Conservation (phyloP, 2,113 vertebrate species). For the Nannobrachium achirus region DNA sequence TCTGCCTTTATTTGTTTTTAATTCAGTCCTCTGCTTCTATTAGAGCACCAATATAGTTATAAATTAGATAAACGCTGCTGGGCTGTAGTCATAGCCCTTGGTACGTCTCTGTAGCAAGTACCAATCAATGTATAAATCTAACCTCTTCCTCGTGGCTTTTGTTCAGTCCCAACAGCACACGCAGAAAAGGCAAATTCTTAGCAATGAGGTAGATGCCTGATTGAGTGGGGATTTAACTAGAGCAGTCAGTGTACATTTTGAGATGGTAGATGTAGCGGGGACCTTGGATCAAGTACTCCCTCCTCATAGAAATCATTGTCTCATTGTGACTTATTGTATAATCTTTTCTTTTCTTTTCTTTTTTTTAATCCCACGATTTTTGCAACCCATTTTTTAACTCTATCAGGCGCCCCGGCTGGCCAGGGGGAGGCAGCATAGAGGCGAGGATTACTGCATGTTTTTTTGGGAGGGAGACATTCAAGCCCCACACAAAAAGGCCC, state of each 20-base stretch:
- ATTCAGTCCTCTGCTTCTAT: constrained; percentile 15
- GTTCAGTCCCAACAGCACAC: constrained; percentile 11
- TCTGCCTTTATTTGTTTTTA: constrained; percentile 5
- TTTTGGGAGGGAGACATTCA: too few relatives aligned
- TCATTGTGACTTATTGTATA: too few relatives aligned
- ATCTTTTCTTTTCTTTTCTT: too few relatives aligned
- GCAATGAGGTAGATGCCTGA: constrained; percentile 4
- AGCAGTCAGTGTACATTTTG: constrained; percentile 62
- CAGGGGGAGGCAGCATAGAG: too few relatives aligned
- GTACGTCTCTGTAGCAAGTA: constrained; percentile 18
- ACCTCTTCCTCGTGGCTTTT: neutral
- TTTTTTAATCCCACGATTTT: too few relatives aligned
- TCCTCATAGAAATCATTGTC: constrained; percentile 63
- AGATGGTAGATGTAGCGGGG: constrained; percentile 15
- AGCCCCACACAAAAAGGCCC: too few relatives aligned
- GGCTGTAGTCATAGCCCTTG: neutral
- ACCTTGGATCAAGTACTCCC: constrained; percentile 54
- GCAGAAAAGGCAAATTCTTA: constrained; percentile 3
- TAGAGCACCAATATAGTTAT: neutral
- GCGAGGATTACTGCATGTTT: too few relatives aligned
- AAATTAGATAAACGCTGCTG: neutral
- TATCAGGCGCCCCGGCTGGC: too few relatives aligned
- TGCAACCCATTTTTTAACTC: too few relatives aligned
- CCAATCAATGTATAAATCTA: constrained; percentile 10
- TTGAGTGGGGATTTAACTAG: constrained; percentile 27